A percentile compares a stretch with the other conserved stretches of the same genome.
These are phyloP conservation scores for Vidua macroura DNA, from an alignment of 2,113 vertebrate species.

Conservation along the genomic window DNA sequence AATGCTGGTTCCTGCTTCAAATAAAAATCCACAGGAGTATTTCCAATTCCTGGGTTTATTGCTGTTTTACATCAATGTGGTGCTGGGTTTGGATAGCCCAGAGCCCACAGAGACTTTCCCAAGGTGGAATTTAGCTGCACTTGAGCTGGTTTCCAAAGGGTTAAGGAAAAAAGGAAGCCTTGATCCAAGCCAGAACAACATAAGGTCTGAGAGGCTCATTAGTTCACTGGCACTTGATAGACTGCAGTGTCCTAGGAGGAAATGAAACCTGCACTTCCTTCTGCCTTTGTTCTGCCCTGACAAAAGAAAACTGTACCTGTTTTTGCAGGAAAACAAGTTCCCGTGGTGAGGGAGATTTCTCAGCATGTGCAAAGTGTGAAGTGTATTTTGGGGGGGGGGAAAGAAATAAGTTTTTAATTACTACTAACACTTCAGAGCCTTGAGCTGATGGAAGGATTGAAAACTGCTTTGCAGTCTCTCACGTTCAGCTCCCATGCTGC, in stretches of 20 bases:
- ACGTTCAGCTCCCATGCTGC: constrained; percentile 3
- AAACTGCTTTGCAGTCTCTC: constrained; percentile 16
- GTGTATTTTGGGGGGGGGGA: background rate
- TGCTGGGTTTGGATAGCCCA: background rate
- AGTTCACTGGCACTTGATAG: constrained; percentile 75
- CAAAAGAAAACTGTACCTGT: constrained; percentile 76
- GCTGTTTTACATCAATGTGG: background rate
- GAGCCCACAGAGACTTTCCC: background rate
- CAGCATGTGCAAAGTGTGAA: constrained; percentile 56
- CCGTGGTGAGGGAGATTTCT: constrained; percentile 43
- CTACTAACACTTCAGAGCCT: constrained; percentile 63
- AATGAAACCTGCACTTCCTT: constrained; percentile 74
- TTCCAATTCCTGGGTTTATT: background rate
- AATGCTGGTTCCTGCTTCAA: background rate
- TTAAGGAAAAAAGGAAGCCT: constrained; percentile 33
- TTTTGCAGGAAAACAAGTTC: constrained; percentile 67
- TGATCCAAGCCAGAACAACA: constrained; percentile 73
- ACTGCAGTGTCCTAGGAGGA: constrained; percentile 70
- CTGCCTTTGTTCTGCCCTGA: constrained; percentile 73
- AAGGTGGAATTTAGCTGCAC: background rate
- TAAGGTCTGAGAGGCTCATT: constrained; percentile 81
- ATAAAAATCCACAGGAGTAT: background rate
- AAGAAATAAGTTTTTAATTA: constrained; percentile 58
- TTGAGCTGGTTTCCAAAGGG: constrained; percentile 33
- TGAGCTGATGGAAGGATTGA: constrained; percentile 47